Evolutionary conservation across 2,797 vertebrate species (phyloP).

Genomic region (Xenops minutus): DNA sequence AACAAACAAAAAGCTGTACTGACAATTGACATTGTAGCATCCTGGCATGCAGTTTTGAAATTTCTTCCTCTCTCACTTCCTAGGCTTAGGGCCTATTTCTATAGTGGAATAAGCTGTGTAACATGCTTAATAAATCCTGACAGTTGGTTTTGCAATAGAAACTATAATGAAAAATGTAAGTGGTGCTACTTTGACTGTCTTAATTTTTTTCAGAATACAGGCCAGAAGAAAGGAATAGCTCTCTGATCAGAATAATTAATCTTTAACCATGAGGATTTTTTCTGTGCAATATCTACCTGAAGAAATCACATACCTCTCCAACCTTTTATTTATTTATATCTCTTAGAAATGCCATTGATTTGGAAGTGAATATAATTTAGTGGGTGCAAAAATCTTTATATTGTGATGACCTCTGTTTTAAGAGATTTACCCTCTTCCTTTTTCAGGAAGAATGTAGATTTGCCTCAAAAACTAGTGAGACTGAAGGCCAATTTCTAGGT

Average conservation of each 20-base stretch:
- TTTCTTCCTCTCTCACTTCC: not conserved
- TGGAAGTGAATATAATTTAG: not conserved
- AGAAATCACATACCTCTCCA: not conserved
- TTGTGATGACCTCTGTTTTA: not conserved
- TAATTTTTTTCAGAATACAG: not conserved
- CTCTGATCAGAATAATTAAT: not conserved
- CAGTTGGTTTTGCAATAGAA: not conserved
- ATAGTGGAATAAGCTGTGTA: not conserved
- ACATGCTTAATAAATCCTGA: not conserved
- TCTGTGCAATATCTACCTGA: not conserved
- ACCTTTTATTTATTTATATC: not conserved
- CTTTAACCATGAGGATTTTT: not conserved
- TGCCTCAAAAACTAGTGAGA: not conserved
- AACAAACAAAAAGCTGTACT: not conserved
- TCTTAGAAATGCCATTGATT: not conserved
- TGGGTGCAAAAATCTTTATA: not conserved
- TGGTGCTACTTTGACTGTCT: not conserved
- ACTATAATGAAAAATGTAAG: not conserved
- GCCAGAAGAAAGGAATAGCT: not conserved
- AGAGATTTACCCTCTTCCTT: not conserved
- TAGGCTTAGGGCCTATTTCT: not conserved
- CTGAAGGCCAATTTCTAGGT: not conserved
- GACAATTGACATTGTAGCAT: not conserved
- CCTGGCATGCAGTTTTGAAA: not conserved
- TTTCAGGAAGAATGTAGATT: not conserved